A percentile compares a stretch with the other conserved stretches of the same genome.
These are phyloP conservation scores for Teleiodes luculella DNA, from an alignment of 2,888 invertebrate genomes.

Conservation along the genomic window DNA sequence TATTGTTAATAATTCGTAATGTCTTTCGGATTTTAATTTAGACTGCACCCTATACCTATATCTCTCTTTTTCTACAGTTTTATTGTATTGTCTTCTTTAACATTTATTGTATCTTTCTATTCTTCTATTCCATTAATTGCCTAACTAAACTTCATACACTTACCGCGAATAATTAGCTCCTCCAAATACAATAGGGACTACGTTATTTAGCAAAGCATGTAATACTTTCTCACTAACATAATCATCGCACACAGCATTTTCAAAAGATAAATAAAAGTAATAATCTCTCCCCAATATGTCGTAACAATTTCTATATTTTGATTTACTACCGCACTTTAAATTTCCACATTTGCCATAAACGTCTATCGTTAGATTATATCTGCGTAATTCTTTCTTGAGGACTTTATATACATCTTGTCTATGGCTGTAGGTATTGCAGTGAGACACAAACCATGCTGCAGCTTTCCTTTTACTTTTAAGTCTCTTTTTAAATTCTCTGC, in stretches of 20 bases:
- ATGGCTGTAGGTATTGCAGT: conserved; percentile 33
- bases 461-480: conserved; percentile 35
- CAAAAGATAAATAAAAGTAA: conserved; percentile 83
- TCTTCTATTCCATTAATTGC: too few relatives aligned
- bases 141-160: background rate
- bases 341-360: conserved; percentile 68
- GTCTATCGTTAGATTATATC: conserved; percentile 46
- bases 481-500: conserved; percentile 25
- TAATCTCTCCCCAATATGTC: conserved; percentile 62
- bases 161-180: conserved; percentile 75
- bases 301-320: too few relatives aligned
- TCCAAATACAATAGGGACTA: conserved; percentile 81
- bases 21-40: too few relatives aligned
- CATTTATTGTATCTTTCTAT: too few relatives aligned
- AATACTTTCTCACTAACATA: conserved; percentile 74
- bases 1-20: too few relatives aligned
- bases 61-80: too few relatives aligned
- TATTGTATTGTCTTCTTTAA: too few relatives aligned
- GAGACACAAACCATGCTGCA: conserved; percentile 42
- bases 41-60: too few relatives aligned
- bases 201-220: conserved; percentile 68
- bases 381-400: background rate
- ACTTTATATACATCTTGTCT: conserved; percentile 27
- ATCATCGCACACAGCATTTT: conserved; percentile 80
- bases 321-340: conserved; percentile 23